Percentiles rank a stretch among this genome's conserved stretches.
Conservation (phyloP, 2,797 vertebrate species). For the Pipistrellus pygmaeus region DNA sequence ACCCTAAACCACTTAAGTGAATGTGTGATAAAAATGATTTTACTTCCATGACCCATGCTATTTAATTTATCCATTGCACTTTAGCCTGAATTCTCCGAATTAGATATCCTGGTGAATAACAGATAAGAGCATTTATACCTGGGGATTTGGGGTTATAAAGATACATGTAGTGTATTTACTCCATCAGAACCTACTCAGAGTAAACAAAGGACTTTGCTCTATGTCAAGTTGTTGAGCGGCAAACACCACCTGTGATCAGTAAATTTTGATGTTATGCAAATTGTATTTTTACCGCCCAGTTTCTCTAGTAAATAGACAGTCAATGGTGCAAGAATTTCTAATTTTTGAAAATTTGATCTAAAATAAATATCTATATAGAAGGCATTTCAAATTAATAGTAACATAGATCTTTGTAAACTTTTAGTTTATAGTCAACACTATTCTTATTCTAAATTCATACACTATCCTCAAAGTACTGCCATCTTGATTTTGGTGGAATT, state of each 20-base stretch:
- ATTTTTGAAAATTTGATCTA: conserved; percentile 52
- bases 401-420: conserved; percentile 27
- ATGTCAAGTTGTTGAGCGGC: conserved; percentile 21
- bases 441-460: conserved; percentile 52
- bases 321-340: conserved; percentile 7
- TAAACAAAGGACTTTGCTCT: conserved; percentile 33
- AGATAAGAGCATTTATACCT: background rate
- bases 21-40: conserved; percentile 27
- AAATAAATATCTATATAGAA: conserved; percentile 9
- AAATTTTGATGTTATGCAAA: conserved; percentile 22
- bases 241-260: background rate
- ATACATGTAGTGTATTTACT: background rate
- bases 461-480: conserved; percentile 1
- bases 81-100: conserved; percentile 49
- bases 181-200: background rate
- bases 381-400: conserved; percentile 42
- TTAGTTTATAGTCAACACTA: background rate
- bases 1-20: conserved; percentile 6
- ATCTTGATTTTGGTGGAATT: conserved; percentile 21
- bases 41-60: background rate
- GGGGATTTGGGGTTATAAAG: conserved; percentile 6
- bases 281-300: conserved; percentile 27
- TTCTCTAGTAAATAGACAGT: conserved; percentile 46
- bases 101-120: conserved; percentile 1
- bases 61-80: conserved; percentile 19